A percentile compares a stretch with the other conserved stretches of the same genome.
These are phyloP conservation scores for Rhyzopertha dominica DNA, from an alignment of 1,140 invertebrate genomes.

Conservation along the genomic window DNA sequence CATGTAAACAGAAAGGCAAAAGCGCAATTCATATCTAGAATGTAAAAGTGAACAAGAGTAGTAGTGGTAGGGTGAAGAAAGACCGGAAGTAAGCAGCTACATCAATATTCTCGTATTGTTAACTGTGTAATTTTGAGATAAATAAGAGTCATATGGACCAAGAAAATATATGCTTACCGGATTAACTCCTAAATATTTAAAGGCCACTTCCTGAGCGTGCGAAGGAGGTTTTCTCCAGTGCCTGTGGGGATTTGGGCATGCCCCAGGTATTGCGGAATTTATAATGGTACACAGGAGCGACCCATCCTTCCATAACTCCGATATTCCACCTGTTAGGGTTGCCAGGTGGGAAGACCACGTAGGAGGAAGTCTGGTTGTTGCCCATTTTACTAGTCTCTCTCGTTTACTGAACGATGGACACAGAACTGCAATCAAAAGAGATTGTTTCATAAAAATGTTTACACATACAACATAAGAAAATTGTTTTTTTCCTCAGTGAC, in stretches of 20 bases:
- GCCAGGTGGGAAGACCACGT: conserved; percentile 26
- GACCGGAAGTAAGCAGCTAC: no score
- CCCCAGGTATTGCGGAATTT: conserved; percentile 51
- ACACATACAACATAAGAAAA: no score
- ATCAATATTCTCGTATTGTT: no score
- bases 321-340: conserved; percentile 28
- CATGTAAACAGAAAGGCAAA: no score
- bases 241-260: conserved; percentile 50
- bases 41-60: no score
- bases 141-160: no score
- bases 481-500: no score
- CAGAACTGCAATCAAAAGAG: conserved; percentile 25
- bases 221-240: conserved; percentile 48
- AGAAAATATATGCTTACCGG: conserved; percentile 49
- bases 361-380: conserved; percentile 27
- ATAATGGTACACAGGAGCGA: conserved; percentile 54
- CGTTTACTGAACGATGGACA: conserved; percentile 35
- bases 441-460: no score
- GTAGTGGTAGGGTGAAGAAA: no score
- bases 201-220: conserved; percentile 53
- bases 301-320: conserved; percentile 52
- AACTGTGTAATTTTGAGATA: no score
- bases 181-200: conserved; percentile 52
- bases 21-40: no score
- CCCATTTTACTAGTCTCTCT: conserved; percentile 37